These are phyloP conservation scores for Lasius fuliginosus DNA, from an alignment of 2,888 invertebrate genomes.

Conservation along the genomic window DNA sequence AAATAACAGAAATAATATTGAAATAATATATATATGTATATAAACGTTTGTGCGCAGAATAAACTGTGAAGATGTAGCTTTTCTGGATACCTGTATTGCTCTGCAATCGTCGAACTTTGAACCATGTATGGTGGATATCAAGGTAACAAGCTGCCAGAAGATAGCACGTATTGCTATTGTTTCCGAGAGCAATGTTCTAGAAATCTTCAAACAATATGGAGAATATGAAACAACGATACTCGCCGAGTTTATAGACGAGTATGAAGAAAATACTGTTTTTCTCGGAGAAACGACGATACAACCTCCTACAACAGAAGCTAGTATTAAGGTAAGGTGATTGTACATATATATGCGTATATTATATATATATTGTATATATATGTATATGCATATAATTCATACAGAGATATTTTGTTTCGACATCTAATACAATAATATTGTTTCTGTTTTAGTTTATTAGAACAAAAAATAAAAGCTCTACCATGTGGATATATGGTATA, in stretches of 20 bases:
- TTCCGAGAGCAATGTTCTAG: conserved; percentile 86
- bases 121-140: conserved; percentile 81
- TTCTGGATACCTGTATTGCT: conserved; percentile 82
- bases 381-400: not conserved
- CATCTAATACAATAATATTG: not conserved
- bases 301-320: conserved; percentile 81
- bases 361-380: not conserved
- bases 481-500: conserved; percentile 86
- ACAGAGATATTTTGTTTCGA: not conserved
- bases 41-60: conserved; percentile 76
- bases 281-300: conserved; percentile 80
- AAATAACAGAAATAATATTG: not conserved
- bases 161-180: conserved; percentile 84
- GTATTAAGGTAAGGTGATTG: conserved; percentile 79
- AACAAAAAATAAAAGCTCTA: conserved; percentile 79
- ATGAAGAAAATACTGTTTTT: conserved; percentile 83
- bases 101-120: conserved; percentile 71
- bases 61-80: conserved; percentile 83
- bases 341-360: not conserved
- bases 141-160: conserved; percentile 78
- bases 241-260: conserved; percentile 84
- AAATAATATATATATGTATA: not conserved
- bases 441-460: conserved; percentile 83
- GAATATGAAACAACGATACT: conserved; percentile 85
- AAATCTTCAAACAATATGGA: conserved; percentile 86